A percentile compares a stretch with the other conserved stretches of the same genome.
These are phyloP conservation scores for Herpetotheres cachinnans DNA, from an alignment of 2,113 vertebrate genomes.

Conservation along the genomic window DNA sequence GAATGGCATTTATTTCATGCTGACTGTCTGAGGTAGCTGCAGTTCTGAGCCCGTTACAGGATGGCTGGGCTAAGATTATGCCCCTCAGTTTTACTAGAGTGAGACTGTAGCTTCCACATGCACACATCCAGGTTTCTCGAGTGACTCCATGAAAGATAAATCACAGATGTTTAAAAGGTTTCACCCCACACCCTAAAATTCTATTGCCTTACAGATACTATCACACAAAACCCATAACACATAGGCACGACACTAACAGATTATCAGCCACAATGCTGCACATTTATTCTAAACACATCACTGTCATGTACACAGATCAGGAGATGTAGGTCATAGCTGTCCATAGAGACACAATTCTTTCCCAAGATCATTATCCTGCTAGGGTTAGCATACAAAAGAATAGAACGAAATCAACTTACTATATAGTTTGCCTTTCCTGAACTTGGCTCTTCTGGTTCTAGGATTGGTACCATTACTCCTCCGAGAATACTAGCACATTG, in stretches of 20 bases:
- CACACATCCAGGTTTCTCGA: neutral
- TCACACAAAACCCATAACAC: neutral
- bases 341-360: neutral
- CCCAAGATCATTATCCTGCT: neutral
- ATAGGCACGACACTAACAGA: neutral
- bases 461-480: neutral
- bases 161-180: neutral
- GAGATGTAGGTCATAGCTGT: neutral
- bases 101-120: neutral
- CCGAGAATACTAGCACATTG: neutral
- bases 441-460: neutral
- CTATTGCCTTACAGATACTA: neutral
- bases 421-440: neutral
- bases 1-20: neutral
- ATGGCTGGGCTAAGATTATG: accelerated
- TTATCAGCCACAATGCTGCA: neutral
- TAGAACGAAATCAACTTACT: neutral
- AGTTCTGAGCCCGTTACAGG: neutral
- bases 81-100: neutral
- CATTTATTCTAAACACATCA: neutral
- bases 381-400: neutral
- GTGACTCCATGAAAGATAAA: neutral
- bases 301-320: neutral
- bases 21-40: neutral
- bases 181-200: neutral